Base-by-base conservation (phyloP, 2,797 vertebrate genomes). In the Galagoides demidoff region DNA sequence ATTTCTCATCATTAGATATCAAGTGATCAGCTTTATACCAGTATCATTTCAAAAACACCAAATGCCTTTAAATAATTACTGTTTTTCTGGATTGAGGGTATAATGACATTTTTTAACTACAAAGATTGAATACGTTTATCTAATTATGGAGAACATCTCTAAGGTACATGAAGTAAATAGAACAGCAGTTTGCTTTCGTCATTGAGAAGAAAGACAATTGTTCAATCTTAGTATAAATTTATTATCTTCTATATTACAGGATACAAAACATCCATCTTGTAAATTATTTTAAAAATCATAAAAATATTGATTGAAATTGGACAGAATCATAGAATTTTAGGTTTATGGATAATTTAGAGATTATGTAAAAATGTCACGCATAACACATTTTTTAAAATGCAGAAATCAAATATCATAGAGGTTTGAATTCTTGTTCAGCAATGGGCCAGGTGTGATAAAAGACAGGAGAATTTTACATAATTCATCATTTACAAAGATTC, bases 1-100 rank as follows among this genome's bases (percentile, higher is more conserved):
- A 64, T 70, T 92, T 19, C 52, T 85, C 83, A 59, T 78, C 61
- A n/a, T 90, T 31, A 11, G n/a, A 88, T 92, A 87, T 82, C 85
- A 74, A 66, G 77, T 92, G 59, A 87, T 45, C 37, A 71, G 52
- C 45, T 78, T 68, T 92, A 61, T 85, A 55, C 64, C 52, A 49
- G 34, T 49, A 61, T 5, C 66, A 85, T 57, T 82, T 66, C 29
- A 86, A 90, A 92, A 77, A 71, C 43, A 64, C 9, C 43, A 57
- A 52, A 34, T 63, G n/a, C 3, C 14, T 94, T 93, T 82, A 88
- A 85, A 63, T 78, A 94, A 88, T 87, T 43, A 61, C 0, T 6
- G 5, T 82, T 22, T 73, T 3, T 66, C 59, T 95, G 34, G 37
- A 39, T 79, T 43, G 55, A 92, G 83, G 70, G 68, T 11, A 78